Conservation (phyloP, 2,113 vertebrate genomes). For the Dunckerocampus dactyliophorus region DNA sequence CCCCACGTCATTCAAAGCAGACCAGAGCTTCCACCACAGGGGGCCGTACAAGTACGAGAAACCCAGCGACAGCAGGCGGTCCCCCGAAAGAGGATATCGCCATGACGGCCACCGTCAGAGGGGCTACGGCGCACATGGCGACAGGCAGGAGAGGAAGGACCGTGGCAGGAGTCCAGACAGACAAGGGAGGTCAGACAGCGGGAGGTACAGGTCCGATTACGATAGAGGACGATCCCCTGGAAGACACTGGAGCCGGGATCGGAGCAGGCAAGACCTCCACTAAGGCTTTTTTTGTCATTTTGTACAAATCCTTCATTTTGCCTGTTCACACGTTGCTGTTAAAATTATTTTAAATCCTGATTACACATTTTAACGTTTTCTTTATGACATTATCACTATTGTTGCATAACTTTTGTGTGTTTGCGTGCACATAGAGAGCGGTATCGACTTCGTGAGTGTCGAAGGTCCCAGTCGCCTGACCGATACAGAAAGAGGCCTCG, state of each 20-base stretch:
- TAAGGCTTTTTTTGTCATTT: not conserved
- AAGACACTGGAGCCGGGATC: slow-evolving; percentile 84
- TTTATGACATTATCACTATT: not conserved
- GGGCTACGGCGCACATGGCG: slow-evolving; percentile 69
- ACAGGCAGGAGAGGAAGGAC: slow-evolving; percentile 84
- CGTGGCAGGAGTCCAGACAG: slow-evolving; percentile 83
- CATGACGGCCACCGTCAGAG: slow-evolving; percentile 83
- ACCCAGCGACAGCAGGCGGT: slow-evolving; percentile 72
- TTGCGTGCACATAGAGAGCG: slow-evolving; percentile 72
- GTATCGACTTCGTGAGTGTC: slow-evolving; percentile 84
- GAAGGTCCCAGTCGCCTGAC: slow-evolving; percentile 82
- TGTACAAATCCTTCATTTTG: too few species aligned
- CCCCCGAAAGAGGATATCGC: slow-evolving; percentile 81
- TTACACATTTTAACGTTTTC: not conserved
- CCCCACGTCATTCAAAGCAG: slow-evolving; percentile 65
- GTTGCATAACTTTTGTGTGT: not conserved
- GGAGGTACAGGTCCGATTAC: slow-evolving; percentile 80
- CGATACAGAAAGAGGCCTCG: slow-evolving; percentile 85
- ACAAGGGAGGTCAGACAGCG: slow-evolving; percentile 67
- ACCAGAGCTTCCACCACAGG: slow-evolving; percentile 73
- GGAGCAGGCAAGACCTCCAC: slow-evolving; percentile 78
- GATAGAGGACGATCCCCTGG: slow-evolving; percentile 79
- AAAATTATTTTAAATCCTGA: too few species aligned
- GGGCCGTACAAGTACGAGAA: slow-evolving; percentile 81
- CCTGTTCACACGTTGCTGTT: too few species aligned